Percentiles rank a stretch among this genome's conserved stretches.
Conservation (phyloP, 2,888 invertebrate genomes). For the Tholera decimalis region DNA sequence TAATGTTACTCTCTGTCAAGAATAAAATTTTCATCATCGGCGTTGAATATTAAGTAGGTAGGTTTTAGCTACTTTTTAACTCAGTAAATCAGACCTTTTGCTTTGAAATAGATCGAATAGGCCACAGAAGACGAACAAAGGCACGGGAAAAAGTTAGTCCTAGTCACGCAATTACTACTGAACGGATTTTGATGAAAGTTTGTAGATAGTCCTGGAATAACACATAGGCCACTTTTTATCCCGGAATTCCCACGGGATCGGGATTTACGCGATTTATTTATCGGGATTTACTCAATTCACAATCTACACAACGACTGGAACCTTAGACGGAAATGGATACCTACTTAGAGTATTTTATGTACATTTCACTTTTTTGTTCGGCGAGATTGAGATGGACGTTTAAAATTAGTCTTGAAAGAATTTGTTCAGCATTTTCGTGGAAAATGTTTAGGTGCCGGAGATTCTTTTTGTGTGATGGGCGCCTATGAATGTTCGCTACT, state of each 20-base stretch:
- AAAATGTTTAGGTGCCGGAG: neutral
- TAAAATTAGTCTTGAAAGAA: conserved; percentile 35
- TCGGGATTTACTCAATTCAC: conserved; percentile 8
- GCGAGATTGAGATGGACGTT: conserved; percentile 24
- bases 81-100: neutral
- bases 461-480: conserved; percentile 17
- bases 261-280: too few relatives aligned
- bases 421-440: conserved; percentile 19
- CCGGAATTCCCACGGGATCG: too few relatives aligned
- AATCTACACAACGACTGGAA: conserved; percentile 1
- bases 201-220: too few relatives aligned
- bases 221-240: too few relatives aligned
- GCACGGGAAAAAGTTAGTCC: neutral
- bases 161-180: too few relatives aligned
- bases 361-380: conserved; percentile 14
- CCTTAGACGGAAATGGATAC: conserved; percentile 20
- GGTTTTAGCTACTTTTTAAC: too few relatives aligned
- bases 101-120: too few relatives aligned
- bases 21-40: too few relatives aligned
- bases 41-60: too few relatives aligned
- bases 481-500: conserved; percentile 9
- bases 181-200: too few relatives aligned
- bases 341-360: conserved; percentile 14
- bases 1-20: too few relatives aligned
- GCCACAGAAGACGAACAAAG: neutral